These are phyloP conservation scores for Polypedilum pembai DNA, from an alignment of 1,140 invertebrate species.

Conservation along the genomic window DNA sequence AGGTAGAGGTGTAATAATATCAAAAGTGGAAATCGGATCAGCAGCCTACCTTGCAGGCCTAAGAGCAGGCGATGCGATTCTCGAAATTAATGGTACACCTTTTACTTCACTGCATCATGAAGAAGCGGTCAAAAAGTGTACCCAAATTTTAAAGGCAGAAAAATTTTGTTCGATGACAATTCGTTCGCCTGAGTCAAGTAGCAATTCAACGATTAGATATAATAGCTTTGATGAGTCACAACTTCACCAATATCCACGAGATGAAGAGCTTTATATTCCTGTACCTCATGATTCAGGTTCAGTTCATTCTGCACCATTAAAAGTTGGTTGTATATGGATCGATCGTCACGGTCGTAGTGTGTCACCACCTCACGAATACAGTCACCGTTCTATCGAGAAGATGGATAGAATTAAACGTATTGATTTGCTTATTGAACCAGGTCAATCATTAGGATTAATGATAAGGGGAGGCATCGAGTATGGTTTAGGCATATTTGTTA, in stretches of 20 bases:
- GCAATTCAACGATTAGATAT: constrained; percentile 33
- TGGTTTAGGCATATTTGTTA: constrained; percentile 89
- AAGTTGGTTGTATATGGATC: constrained; percentile 86
- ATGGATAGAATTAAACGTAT: constrained; percentile 48
- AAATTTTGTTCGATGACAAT: constrained; percentile 74
- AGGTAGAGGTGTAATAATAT: constrained; percentile 75
- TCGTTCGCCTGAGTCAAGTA: constrained; percentile 49
- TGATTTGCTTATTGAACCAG: constrained; percentile 77
- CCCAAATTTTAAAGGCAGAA: constrained; percentile 72
- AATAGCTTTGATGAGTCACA: constrained; percentile 22
- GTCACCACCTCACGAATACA: constrained; percentile 68
- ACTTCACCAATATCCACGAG: constrained; percentile 27
- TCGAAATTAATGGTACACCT: constrained; percentile 74
- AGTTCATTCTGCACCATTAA: constrained; percentile 50
- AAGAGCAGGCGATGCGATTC: constrained; percentile 69
- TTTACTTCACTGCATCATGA: constrained; percentile 74
- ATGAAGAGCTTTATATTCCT: constrained; percentile 10
- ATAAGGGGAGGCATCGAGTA: constrained; percentile 89
- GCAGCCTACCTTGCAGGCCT: constrained; percentile 69
- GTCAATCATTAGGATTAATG: constrained; percentile 85
- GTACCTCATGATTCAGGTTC: constrained; percentile 42
- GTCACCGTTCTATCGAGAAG: constrained; percentile 40
- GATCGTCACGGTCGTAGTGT: constrained; percentile 78
- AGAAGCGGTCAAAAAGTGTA: constrained; percentile 64
- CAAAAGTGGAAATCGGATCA: constrained; percentile 68